Evolutionary conservation across 1,140 invertebrate species (phyloP), one percentile per base, ranked within the genome.

Genomic region (Helicoverpa armigera): DNA sequence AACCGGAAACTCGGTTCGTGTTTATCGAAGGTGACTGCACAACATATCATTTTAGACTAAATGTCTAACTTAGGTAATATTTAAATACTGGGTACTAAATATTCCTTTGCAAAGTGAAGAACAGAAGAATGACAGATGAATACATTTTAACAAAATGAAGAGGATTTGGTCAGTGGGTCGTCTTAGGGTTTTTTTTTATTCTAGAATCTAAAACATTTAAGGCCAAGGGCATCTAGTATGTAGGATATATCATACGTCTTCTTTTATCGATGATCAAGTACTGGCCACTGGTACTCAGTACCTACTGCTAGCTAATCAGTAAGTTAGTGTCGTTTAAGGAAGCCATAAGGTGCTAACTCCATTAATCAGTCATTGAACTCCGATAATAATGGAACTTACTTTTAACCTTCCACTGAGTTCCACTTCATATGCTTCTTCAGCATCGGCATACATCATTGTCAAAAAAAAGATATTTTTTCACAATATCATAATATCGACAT

Each of bases 341-440:
- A 58, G 56, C 56, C 56, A 58, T 58, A 58, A 58, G 16, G 7
- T 11, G 16, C 35, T 58, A 16, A 58, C n/a, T 58, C 56, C 2
- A 58, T 58, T 58, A 58, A 56, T 16, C 14, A n/a, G 54, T 56
- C 54, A 14, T 9, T 43, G 63, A 54, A 53, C 61, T 67, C 53
- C 35, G 65, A 16, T 18, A 65, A 53, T 43, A 18, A 23, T 51
- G 61, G 14, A 48, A 84, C 85, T 86, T 82, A 86, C 85, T 58
- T 31, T 82, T 12, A 85, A 18, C 2, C 61, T 60, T 43, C 83
- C 86, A 65, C 67, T 79, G 3, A 69, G 12, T 83, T 87, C 81
- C 3, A 65, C 86, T 0, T 81, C 79, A 43, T 82, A 65, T 12
- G 86, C 86, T n/a, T 87, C 86, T 73, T 85, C 82, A 13, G 84